These are phyloP conservation scores for Ptychoptera contaminata DNA, from an alignment of 2,888 invertebrate genomes.

Conservation along the genomic window DNA sequence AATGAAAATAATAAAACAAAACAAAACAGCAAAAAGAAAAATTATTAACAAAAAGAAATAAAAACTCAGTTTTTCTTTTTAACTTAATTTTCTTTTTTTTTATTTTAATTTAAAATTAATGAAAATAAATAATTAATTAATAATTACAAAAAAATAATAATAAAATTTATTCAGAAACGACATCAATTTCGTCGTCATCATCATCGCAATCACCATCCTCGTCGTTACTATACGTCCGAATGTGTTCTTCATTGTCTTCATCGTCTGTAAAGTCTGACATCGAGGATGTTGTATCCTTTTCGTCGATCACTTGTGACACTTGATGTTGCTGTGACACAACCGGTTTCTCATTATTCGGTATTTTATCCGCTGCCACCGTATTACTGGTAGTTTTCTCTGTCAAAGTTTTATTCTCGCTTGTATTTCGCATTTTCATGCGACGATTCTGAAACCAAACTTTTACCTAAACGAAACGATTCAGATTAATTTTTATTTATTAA, in stretches of 20 bases:
- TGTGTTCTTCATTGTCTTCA: constrained; percentile 5
- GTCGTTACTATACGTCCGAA: background rate
- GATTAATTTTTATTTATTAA: background rate
- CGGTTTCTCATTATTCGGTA: background rate
- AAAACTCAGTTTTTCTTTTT: no score
- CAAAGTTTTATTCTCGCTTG: constrained; percentile 41
- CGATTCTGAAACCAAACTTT: constrained; percentile 89
- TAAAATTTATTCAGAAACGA: constrained; percentile 11
- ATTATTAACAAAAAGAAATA: no score
- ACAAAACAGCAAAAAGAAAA: no score
- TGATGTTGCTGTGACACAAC: background rate
- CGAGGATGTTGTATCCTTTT: background rate
- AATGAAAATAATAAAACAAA: no score
- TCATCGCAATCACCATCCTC: constrained; percentile 8
- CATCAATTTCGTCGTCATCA: constrained; percentile 14
- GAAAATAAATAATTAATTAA: background rate
- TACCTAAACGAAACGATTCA: constrained; percentile 40
- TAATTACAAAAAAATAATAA: background rate
- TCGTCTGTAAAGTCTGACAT: constrained; percentile 1
- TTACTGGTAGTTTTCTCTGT: constrained; percentile 21
- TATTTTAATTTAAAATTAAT: background rate
- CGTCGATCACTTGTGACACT: background rate
- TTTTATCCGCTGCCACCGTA: no score
- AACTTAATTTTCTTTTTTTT: background rate
- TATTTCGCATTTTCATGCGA: constrained; percentile 79